Base-by-base conservation (phyloP, 2,113 vertebrate species). In the Circaetus cinerascens region DNA sequence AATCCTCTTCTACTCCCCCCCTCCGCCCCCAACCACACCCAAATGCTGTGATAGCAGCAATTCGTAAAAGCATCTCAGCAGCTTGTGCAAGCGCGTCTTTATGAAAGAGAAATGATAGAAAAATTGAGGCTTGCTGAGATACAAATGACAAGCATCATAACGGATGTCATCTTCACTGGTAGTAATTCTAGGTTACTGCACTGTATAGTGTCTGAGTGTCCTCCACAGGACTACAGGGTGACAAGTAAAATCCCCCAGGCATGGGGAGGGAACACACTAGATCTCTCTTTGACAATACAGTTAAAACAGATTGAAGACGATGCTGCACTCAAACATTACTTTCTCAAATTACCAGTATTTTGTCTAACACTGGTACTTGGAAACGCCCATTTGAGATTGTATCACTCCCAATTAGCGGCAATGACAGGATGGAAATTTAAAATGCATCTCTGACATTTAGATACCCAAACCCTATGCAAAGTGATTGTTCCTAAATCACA, bases 211-310 rank as follows among this genome's bases (percentile, higher is more conserved):
- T 13, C 34, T 46, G 30, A 57, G 50, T 18, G 19, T 56, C 40
- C 67, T 68, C 34, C 9, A 6, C 38, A 69, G 26, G 34, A 36
- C 36, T 25, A 38, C 29, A 72, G 43, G 25, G 38, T 64, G 29
- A 46, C 34, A 76, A 56, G 18, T 8, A 55, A 83, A 76, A 8
- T 53, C 25, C 64, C 23, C 8, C 45, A 77, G 48, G 21, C 18
- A 62, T 0, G 5, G 32, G 20, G n/a, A 82, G 71, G 11, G 46
- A 67, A 10, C 21, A 34, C 0, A 0, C 5, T 32, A 40, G 19
- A 26, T 56, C 32, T 43, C 21, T 46, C 26, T 46, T 82, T 64
- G 48, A 68, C 43, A 72, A 40, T 7, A 34, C 11, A 55, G 27
- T 68, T 59, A 43, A 94, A 88, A 68, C 16, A 64, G 20, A 67